Evolutionary conservation across 2,888 invertebrate genomes (phyloP).

Genomic region (Aphodius granarius): DNA sequence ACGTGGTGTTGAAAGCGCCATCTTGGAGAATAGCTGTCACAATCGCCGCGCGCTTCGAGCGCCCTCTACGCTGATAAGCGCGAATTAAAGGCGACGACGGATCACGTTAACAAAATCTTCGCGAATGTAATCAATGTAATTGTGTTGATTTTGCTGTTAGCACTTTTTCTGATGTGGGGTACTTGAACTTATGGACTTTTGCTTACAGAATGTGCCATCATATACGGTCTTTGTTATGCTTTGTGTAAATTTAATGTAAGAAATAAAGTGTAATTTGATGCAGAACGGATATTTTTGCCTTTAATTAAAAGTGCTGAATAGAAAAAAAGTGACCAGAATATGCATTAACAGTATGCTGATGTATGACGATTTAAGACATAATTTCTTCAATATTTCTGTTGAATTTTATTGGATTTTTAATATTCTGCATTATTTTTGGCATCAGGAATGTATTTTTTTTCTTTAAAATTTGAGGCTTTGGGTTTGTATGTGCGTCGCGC

Average conservation of each 20-base stretch:
- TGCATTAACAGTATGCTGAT: too few relatives aligned
- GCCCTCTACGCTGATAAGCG: constrained; percentile 34
- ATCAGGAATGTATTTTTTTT: too few relatives aligned
- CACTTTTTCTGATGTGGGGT: constrained; percentile 7
- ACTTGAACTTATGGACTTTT: constrained; percentile 19
- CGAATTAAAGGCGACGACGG: constrained; percentile 41
- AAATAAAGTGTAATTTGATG: too few relatives aligned
- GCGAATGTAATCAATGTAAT: constrained; percentile 32
- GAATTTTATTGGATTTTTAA: too few relatives aligned
- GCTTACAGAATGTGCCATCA: not conserved
- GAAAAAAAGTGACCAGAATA: too few relatives aligned
- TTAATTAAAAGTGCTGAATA: too few relatives aligned
- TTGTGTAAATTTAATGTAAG: not conserved
- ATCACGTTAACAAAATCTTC: constrained; percentile 37
- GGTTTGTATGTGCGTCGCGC: not conserved
- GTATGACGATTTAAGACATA: not conserved
- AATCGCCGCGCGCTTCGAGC: constrained; percentile 22
- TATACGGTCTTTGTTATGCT: too few relatives aligned
- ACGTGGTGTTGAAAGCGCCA: constrained; percentile 10
- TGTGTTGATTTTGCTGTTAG: constrained; percentile 19
- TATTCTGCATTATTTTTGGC: too few relatives aligned
- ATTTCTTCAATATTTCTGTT: not conserved
- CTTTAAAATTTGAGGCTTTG: too few relatives aligned
- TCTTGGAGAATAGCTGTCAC: not conserved
- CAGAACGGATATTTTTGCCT: too few relatives aligned